Evolutionary conservation across 2,113 vertebrate species (phyloP), one percentile per base, ranked within the genome.

Genomic region (Seriola rivoliana): DNA sequence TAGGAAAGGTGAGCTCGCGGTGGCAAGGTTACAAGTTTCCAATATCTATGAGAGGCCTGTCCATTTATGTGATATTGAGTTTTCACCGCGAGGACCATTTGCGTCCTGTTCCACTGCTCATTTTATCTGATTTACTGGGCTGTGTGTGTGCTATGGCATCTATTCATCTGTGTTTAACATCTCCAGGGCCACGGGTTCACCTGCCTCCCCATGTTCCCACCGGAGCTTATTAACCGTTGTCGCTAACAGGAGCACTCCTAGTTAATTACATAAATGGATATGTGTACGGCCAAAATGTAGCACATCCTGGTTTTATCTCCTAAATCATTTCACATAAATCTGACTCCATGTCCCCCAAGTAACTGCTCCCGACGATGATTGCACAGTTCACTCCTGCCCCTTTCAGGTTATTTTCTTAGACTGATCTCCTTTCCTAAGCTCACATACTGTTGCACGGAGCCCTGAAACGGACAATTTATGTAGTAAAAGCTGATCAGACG

Each of bases 81-180:
- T 94, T 92, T 87, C 80, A 89, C 68, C 65, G 46, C 46, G 0
- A 80, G 86, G 84, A 78, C 93, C 89, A 93, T 93, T 94, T 90
- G 85, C 67, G 80, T 88, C 75, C 86, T 78, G 87, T 76, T 87
- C 87, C 58, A 25, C 64, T 38, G 86, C 92, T 92, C 91, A 85
- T 93, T 93, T 81, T 69, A 73, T 65, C 85, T 94, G 93, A 95
- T 94, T 95, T 94, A 95, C 86, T 78, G 50, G 86, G 64, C 65
- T 2, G 78, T 40, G 87, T 59, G 91, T 90, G 92, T 73, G 93
- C 89, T 60, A 59, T 86, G 90, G 89, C 94, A 90, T 93, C 92
- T 93, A 93, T 93, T 93, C 92, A 91, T 93, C 92, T 93, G 89
- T 93, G 93, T 92, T 94, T 89, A 94, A 94, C 94, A 94, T 94